Percentiles rank a stretch among this genome's conserved stretches.
Evolutionary conservation across 1,140 invertebrate genomes (phyloP).

Genomic region (Nixonia krombeini): DNA sequence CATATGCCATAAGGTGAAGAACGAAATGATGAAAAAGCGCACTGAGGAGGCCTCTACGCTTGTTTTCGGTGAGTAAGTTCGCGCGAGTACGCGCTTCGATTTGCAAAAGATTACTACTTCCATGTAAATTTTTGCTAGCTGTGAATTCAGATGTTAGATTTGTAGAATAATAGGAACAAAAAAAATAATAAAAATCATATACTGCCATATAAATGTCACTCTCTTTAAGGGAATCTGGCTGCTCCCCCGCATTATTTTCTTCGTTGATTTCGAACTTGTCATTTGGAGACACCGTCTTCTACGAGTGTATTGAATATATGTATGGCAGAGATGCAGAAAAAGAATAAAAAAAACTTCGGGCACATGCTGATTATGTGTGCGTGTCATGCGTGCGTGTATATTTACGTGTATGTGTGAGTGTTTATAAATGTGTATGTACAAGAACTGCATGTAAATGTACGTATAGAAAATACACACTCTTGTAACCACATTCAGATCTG

Average conservation of each 20-base stretch:
- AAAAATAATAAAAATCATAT: constrained; percentile 2
- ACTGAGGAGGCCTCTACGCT: background rate
- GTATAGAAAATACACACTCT: background rate
- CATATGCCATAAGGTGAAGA: constrained; percentile 17
- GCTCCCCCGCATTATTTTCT: background rate
- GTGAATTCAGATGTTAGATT: constrained; percentile 3
- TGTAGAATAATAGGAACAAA: constrained; percentile 7
- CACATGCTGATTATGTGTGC: background rate
- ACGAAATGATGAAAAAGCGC: constrained; percentile 28
- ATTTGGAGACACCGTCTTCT: background rate
- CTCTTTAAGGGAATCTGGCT: background rate
- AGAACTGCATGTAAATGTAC: too few relatives aligned
- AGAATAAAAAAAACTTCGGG: background rate
- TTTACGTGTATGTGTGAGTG: too few relatives aligned
- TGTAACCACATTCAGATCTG: constrained; percentile 8
- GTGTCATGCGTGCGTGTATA: too few relatives aligned
- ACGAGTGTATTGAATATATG: background rate
- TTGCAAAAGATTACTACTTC: background rate
- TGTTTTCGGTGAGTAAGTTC: constrained; percentile 23
- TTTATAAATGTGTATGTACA: constrained; percentile 6
- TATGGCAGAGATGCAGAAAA: background rate
- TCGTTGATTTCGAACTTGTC: background rate
- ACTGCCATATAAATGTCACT: background rate
- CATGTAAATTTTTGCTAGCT: background rate
- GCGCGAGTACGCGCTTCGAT: background rate